Evolutionary conservation across 2,113 vertebrate species (phyloP).

Genomic region (Perca schrenkii): DNA sequence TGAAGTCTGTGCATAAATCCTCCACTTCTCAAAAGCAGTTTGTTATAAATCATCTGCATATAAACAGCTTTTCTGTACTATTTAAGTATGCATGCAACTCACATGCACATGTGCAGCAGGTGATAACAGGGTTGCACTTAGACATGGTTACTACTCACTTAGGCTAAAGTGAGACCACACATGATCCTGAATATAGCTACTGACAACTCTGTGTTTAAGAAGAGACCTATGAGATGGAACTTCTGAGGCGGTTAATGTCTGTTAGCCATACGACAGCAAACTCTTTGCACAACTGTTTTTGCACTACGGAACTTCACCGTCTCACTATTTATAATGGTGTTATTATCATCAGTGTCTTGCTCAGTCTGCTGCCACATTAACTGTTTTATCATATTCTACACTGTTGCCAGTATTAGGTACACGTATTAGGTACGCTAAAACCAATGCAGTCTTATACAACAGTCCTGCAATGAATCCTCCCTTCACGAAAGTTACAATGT

Average conservation of each 20-base stretch:
- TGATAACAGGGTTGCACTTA: neutral
- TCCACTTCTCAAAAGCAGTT: neutral
- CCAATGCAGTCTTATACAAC: neutral
- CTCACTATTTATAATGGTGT: neutral
- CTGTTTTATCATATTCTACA: neutral
- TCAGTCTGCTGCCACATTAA: neutral
- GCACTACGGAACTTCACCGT: neutral
- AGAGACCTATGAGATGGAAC: neutral
- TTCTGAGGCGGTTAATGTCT: neutral
- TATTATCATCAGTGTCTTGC: neutral
- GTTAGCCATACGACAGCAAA: too few species aligned
- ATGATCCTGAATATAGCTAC: neutral
- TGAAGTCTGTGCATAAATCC: neutral
- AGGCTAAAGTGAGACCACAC: constrained; percentile 45
- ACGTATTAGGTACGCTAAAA: neutral
- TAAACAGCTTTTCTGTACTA: neutral
- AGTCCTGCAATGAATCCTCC: neutral
- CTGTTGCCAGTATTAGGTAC: neutral
- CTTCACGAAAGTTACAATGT: neutral
- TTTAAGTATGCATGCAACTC: neutral
- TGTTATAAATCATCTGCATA: constrained; percentile 8
- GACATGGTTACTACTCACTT: neutral
- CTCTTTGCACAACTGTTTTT: neutral
- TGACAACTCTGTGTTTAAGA: neutral
- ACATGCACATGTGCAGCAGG: constrained; percentile 2